Base-by-base conservation (phyloP, 2,113 vertebrate genomes). In the Setophaga petechia region DNA sequence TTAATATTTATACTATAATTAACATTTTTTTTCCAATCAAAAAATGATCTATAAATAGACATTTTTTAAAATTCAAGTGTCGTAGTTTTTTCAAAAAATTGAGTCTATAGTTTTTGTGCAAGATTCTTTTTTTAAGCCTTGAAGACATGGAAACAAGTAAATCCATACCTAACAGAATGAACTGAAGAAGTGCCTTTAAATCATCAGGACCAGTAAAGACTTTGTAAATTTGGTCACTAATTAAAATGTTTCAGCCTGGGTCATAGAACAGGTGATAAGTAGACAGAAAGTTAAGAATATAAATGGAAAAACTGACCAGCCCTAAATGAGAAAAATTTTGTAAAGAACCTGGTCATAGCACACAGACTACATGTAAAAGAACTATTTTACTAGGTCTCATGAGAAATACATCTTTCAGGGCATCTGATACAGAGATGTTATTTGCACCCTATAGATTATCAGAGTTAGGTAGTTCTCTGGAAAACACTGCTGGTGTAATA, bases 341-440 rank as follows among this genome's bases (percentile, higher is more conserved):
- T 46, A 66, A 91, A 66, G 51, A 89, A 58, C 24, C 13, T 22
- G 44, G 21, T 58, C 47, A 35, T 1, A 66, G 19, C 87, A 52
- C 15, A 68, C 57, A 82, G 67, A 44, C 51, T 73, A 52, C 9
- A 35, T 1, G 12, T 37, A 49, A 82, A 94, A 76, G 58, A 25
- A 84, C 75, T 87, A 82, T 79, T 89, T 87, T 59, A 78, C 57
- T 31, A 5, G 22, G 35, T 21, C 61, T 75, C 51, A 41, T 27
- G 52, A 89, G 59, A 89, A 84, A 71, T 39, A 71, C 11, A n/a
- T 49, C 44, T 91, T 89, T 81, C 35, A 58, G 54, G 44, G 69
- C 37, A 94, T 27, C 77, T 43, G 66, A 92, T 91, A 97, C 61
- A 96, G 62, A 94, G 94, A 95, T 91, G 84, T 95, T 95, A 79